Evolutionary conservation across 2,113 vertebrate genomes (phyloP), one percentile per base, ranked within the genome.

Genomic region (Cyprinodon brontotheroides): DNA sequence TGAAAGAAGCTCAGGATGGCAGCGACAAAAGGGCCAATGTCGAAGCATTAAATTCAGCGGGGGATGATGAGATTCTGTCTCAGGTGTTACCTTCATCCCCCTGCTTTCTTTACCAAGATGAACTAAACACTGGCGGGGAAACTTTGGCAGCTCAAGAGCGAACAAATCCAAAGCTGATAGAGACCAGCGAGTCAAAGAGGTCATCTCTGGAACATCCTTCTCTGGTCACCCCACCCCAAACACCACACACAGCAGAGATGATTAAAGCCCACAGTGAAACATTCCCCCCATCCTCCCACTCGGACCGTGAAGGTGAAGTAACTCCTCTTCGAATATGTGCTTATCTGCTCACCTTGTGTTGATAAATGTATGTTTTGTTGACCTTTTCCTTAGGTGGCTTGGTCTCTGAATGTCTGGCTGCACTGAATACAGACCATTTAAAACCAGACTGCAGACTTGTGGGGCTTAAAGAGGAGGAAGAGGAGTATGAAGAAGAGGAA

Each of bases 161-260:
- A 7, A 84, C 77, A 83, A 79, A 73, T 63, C 83, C 94, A 3
- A 89, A 94, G 82, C 83, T 92, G 7, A 50, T 22, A 0, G 79
- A 88, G 15, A 74, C 29, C 43, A 60, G 38, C 1, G 71, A 82
- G 36, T n/a, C 3, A 3, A 83, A 82, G 43, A 75, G 69, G 62
- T 76, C 89, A 0, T 65, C 72, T 4, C 72, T 85, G 70, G 93
- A 94, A 62, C 72, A 89, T 0, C 87, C 84, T 3, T 91, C 92
- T 69, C 91, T 94, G 40, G 87, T 94, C 60, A 94, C 93, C 4
- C 91, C 93, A 3, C 93, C 94, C 12, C 91, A 92, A 84, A 92
- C 89, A 1, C 92, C 93, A 7, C 90, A 83, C 48, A 68, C 68
- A 43, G 48, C 68, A 20, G 90, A 92, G 39, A 20, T 87, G 53